A percentile compares a stretch with the other conserved stretches of the same genome.
These are phyloP conservation scores for Aproaerema taeniolella DNA, from an alignment of 2,888 invertebrate genomes.

Conservation along the genomic window DNA sequence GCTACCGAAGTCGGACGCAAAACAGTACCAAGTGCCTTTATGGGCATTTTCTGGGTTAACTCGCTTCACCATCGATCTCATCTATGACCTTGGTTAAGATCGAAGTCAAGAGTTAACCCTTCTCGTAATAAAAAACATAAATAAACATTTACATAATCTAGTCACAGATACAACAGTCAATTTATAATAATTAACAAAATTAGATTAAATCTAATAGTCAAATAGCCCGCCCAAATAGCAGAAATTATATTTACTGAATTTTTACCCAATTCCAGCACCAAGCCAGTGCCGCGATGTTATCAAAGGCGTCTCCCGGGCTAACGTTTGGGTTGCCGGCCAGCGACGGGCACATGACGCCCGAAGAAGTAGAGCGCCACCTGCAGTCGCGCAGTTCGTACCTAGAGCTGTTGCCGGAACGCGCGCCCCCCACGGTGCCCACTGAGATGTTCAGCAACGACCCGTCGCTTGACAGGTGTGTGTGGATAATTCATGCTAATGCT, in stretches of 20 bases:
- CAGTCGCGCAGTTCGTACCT: slow-evolving; percentile 89
- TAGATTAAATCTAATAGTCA: too few relatives aligned
- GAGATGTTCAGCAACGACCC: slow-evolving; percentile 98
- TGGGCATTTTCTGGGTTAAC: too few relatives aligned
- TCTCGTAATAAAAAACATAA: too few relatives aligned
- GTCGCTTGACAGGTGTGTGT: slow-evolving; percentile 86
- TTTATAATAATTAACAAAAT: too few relatives aligned
- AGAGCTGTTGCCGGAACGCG: slow-evolving; percentile 89
- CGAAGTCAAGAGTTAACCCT: too few relatives aligned
- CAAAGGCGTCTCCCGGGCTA: slow-evolving; percentile 70
- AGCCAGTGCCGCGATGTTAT: slow-evolving; percentile 59
- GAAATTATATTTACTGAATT: neutral
- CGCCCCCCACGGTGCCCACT: slow-evolving; percentile 92
- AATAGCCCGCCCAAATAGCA: too few relatives aligned
- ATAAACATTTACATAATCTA: too few relatives aligned
- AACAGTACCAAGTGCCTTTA: too few relatives aligned
- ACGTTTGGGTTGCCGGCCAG: slow-evolving; percentile 57
- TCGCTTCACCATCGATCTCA: too few relatives aligned
- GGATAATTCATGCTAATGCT: neutral
- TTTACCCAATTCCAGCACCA: slow-evolving; percentile 62
- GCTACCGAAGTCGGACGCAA: too few relatives aligned
- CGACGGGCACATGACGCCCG: slow-evolving; percentile 93
- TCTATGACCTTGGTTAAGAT: too few relatives aligned
- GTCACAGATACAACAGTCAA: too few relatives aligned
- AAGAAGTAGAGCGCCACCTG: slow-evolving; percentile 92